phyloP scores from a whole-genome alignment of 2,888 invertebrate genomes.

The Griposia aprilina region DNA sequence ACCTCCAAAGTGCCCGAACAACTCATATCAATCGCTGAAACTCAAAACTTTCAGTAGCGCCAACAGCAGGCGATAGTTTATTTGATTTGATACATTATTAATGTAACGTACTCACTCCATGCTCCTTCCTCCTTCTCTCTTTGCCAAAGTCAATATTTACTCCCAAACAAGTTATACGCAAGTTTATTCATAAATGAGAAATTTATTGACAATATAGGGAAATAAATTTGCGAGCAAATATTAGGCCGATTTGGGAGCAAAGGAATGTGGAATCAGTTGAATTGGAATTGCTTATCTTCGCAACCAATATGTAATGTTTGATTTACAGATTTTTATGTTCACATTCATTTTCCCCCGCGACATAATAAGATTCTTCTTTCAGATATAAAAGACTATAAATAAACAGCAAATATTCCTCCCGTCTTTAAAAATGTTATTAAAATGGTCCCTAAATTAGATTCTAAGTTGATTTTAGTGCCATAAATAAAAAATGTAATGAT shows the following conservation, averaged over 20 bases:
- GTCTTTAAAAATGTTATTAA: conserved; percentile 22
- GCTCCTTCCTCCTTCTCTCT: conserved; percentile 40
- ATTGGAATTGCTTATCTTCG: conserved; percentile 46
- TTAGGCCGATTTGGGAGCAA: conserved; percentile 46
- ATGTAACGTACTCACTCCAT: conserved; percentile 51
- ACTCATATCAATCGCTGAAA: conserved; percentile 66
- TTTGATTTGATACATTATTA: conserved; percentile 69
- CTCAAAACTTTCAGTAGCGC: conserved; percentile 50
- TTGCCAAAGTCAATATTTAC: conserved; percentile 56
- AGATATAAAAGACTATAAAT: conserved; percentile 26
- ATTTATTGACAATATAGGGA: conserved; percentile 61
- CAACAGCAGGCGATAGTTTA: conserved; percentile 62
- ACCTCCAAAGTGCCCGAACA: conserved; percentile 54
- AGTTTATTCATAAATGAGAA: conserved; percentile 67
- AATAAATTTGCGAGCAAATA: conserved; percentile 61
- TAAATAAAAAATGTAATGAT: conserved; percentile 45
- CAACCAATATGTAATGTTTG: conserved; percentile 53
- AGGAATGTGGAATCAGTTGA: conserved; percentile 35
- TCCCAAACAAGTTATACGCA: conserved; percentile 55
- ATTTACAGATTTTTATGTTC: conserved; percentile 41
- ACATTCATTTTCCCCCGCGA: conserved; percentile 13
- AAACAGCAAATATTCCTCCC: conserved; percentile 1
- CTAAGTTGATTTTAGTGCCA: conserved; percentile 24
- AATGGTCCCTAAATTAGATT: conserved; percentile 37
- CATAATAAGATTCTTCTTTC: neutral